Conservation (phyloP, 2,113 vertebrate species). For the Semicossyphus pulcher region DNA sequence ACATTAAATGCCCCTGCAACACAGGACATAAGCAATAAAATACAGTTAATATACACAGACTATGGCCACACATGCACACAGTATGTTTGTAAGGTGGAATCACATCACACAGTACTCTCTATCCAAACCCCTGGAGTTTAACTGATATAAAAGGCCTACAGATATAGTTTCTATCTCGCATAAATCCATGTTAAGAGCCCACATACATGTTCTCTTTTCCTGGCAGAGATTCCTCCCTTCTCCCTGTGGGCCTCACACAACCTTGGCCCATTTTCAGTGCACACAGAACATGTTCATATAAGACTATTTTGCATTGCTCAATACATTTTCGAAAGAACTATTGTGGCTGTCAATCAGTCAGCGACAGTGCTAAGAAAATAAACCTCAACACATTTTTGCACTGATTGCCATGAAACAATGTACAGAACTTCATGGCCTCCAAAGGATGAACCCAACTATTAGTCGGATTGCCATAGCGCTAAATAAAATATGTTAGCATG, state of each 20-base stretch:
- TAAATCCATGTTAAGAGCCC: slow-evolving; percentile 37
- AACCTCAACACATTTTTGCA: background rate
- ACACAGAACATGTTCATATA: slow-evolving; percentile 16
- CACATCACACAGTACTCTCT: slow-evolving; percentile 7
- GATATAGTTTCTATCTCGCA: slow-evolving; percentile 31
- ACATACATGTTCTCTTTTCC: slow-evolving; percentile 50
- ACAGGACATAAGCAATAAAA: background rate
- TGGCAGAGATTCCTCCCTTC: slow-evolving; percentile 40
- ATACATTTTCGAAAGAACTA: background rate
- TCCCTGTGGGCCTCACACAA: slow-evolving; percentile 63
- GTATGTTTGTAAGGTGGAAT: background rate
- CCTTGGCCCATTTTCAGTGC: slow-evolving; percentile 56
- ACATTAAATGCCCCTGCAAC: slow-evolving; percentile 1
- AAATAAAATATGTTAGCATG: too few relatives aligned
- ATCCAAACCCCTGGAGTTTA: slow-evolving; percentile 17
- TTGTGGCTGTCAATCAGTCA: background rate
- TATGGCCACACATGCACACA: background rate
- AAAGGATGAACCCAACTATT: background rate
- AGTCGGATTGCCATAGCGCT: too few relatives aligned
- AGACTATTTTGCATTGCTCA: background rate
- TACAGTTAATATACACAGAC: background rate
- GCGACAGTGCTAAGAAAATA: too few relatives aligned
- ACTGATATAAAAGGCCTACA: slow-evolving; percentile 11
- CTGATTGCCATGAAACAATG: background rate
- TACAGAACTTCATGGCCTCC: background rate